A percentile compares a stretch with the other conserved stretches of the same genome.
Evolutionary conservation across 2,888 invertebrate genomes (phyloP).

Genomic region (Sturmia bella): DNA sequence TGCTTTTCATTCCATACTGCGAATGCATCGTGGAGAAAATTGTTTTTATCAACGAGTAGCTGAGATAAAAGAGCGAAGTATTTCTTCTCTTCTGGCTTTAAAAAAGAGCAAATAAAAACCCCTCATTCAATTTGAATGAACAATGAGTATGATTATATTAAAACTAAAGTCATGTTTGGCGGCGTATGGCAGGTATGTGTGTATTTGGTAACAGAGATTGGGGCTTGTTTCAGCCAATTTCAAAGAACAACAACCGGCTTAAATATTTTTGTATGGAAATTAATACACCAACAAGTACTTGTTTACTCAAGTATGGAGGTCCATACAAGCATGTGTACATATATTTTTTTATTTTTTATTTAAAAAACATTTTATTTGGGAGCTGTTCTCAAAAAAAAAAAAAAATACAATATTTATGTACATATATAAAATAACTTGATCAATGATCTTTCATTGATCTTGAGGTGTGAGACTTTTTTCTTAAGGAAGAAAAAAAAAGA

Average conservation of each 20-base stretch:
- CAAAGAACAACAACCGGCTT: constrained; percentile 42
- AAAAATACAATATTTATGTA: not conserved
- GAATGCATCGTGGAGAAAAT: not conserved
- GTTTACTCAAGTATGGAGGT: too few relatives aligned
- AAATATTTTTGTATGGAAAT: not conserved
- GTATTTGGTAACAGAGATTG: not conserved
- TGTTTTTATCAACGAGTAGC: not conserved
- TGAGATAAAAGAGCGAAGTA: constrained; percentile 1
- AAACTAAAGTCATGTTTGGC: too few relatives aligned
- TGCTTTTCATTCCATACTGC: not conserved
- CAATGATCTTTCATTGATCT: constrained; percentile 58
- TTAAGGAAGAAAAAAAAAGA: constrained; percentile 3
- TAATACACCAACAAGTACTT: too few relatives aligned
- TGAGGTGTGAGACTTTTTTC: constrained; percentile 40
- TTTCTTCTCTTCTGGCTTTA: not conserved
- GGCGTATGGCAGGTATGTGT: too few relatives aligned
- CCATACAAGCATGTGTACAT: too few relatives aligned
- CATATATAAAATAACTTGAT: not conserved
- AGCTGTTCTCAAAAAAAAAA: constrained; percentile 1
- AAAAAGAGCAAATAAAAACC: too few relatives aligned
- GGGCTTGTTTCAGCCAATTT: constrained; percentile 24
- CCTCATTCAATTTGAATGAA: too few relatives aligned
- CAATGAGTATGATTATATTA: too few relatives aligned
- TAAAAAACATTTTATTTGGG: not conserved
- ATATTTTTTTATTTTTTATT: too few relatives aligned